Conservation (phyloP, 2,888 invertebrate genomes). For the Temnothorax unifasciatus region DNA sequence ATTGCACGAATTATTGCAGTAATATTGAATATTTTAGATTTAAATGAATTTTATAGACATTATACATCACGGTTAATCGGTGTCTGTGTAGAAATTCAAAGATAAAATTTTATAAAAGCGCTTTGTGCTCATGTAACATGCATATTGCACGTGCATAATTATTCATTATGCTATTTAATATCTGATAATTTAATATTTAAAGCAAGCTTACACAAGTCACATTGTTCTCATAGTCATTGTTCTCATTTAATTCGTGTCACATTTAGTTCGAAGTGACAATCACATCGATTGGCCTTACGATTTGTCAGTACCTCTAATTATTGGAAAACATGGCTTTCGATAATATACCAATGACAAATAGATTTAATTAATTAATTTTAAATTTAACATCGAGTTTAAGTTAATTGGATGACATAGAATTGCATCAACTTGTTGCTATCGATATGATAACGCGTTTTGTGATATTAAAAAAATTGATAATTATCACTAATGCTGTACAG, state of each 20-base stretch:
- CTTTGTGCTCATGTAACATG: not conserved
- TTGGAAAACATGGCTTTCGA: constrained; percentile 33
- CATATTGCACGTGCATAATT: constrained; percentile 1
- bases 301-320: constrained; percentile 28
- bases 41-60: constrained; percentile 1
- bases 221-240: constrained; percentile 33
- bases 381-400: constrained; percentile 3
- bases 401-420: constrained; percentile 23
- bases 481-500: not conserved
- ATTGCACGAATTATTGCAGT: not conserved
- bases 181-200: constrained; percentile 34
- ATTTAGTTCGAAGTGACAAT: constrained; percentile 31
- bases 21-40: constrained; percentile 23
- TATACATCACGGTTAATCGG: not conserved
- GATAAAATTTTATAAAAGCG: constrained; percentile 27
- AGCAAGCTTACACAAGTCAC: constrained; percentile 9
- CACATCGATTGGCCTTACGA: constrained; percentile 25
- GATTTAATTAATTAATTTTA: constrained; percentile 48
- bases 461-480: not conserved
- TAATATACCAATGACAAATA: not conserved
- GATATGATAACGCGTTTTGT: not conserved
- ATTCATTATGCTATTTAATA: constrained; percentile 35
- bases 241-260: constrained; percentile 10
- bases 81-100: not conserved
- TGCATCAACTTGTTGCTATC: constrained; percentile 3